Conservation (phyloP, 2,888 invertebrate species). For the Drosophila quinaria region DNA sequence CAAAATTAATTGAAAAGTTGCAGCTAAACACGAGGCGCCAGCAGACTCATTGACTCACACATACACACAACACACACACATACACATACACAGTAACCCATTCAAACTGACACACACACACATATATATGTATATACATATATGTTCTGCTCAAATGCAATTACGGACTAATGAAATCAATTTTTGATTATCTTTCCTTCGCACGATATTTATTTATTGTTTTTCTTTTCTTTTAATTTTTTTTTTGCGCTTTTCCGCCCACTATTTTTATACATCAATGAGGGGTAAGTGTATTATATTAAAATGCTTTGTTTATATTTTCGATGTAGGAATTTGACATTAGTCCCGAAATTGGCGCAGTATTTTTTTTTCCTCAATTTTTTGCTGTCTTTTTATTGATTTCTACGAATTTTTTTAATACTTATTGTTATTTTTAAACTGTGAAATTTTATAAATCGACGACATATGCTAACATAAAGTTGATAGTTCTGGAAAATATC, state of each 20-base stretch:
- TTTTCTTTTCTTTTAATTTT: conserved; percentile 5
- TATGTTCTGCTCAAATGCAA: conserved; percentile 10
- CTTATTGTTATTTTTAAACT: conserved; percentile 4
- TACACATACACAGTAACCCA: background rate
- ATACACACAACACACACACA: conserved; percentile 9
- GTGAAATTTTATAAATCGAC: too few relatives aligned
- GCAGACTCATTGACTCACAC: conserved; percentile 19
- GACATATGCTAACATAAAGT: too few relatives aligned
- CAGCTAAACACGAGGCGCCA: conserved; percentile 28
- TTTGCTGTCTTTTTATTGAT: conserved; percentile 18
- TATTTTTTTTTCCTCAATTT: background rate
- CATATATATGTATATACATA: conserved; percentile 1
- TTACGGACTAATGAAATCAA: conserved; percentile 48
- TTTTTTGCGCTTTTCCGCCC: background rate
- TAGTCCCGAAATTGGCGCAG: background rate
- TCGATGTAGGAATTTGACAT: conserved; percentile 3
- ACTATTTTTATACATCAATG: background rate
- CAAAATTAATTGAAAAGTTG: conserved; percentile 30
- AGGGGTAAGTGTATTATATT: background rate
- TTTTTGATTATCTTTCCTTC: conserved; percentile 43
- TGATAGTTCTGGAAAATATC: too few relatives aligned
- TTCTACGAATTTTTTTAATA: conserved; percentile 4
- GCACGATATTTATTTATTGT: conserved; percentile 9
- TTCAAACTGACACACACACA: background rate
- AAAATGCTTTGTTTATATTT: background rate